Evolutionary conservation across 2,113 vertebrate genomes (phyloP).

Genomic region (Sinocyclocheilus rhinocerous): DNA sequence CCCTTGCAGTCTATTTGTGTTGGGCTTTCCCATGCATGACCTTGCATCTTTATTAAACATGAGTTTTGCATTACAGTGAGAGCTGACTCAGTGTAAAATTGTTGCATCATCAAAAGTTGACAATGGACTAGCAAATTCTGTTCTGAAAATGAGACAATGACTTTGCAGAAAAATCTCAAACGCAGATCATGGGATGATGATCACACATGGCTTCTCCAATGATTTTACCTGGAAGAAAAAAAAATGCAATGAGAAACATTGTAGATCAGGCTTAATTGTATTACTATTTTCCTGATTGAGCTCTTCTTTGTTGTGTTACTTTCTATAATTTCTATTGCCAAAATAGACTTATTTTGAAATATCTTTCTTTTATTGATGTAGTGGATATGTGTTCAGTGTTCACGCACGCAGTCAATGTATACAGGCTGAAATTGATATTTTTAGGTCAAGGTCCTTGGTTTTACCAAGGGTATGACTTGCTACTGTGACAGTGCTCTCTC

Average conservation of each 20-base stretch:
- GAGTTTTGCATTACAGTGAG: slow-evolving; percentile 23
- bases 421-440: too few relatives aligned
- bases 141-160: slow-evolving; percentile 23
- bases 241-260: not conserved
- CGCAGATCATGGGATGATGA: too few relatives aligned
- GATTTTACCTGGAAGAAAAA: too few relatives aligned
- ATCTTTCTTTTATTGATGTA: not conserved
- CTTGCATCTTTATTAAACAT: slow-evolving; percentile 18
- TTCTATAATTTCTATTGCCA: not conserved
- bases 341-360: not conserved
- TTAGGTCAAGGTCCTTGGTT: slow-evolving; percentile 7
- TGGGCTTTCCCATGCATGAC: slow-evolving; percentile 33
- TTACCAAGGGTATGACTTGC: slow-evolving; percentile 39
- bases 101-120: slow-evolving; percentile 41
- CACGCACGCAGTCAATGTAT: not conserved
- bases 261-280: not conserved
- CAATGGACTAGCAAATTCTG: not conserved
- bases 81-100: slow-evolving; percentile 20
- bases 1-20: not conserved
- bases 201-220: not conserved
- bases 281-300: not conserved
- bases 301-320: not conserved
- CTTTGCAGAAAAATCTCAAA: slow-evolving; percentile 30
- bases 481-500: slow-evolving; percentile 46
- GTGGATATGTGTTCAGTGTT: not conserved